phyloP scores from a whole-genome alignment of 2,797 vertebrate species.

The Sitta carolinensis region DNA sequence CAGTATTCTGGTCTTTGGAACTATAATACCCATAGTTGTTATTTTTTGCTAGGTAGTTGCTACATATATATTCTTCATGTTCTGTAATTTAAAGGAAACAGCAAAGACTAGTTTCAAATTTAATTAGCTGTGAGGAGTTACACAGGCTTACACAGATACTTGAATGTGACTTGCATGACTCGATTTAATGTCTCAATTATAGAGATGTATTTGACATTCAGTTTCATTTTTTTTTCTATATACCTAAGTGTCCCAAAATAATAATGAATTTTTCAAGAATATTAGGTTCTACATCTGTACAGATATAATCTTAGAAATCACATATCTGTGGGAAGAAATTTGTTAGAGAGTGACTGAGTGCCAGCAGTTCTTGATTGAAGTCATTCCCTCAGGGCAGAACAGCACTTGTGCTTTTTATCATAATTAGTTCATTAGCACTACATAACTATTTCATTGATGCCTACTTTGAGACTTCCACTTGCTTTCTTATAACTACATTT shows the following conservation, averaged over 20 bases:
- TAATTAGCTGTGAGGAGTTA: neutral
- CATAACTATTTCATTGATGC: neutral
- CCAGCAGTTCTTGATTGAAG: neutral
- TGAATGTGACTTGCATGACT: neutral
- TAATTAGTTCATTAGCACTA: neutral
- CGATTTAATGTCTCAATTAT: neutral
- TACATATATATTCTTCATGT: neutral
- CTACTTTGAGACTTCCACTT: neutral
- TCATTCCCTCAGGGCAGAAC: neutral
- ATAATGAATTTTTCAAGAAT: neutral
- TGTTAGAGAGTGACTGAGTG: neutral
- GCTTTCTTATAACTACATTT: neutral
- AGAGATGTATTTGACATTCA: neutral
- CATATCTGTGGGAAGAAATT: neutral
- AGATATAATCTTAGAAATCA: constrained; percentile 23
- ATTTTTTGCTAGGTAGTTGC: neutral
- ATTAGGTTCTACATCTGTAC: neutral
- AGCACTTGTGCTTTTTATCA: neutral
- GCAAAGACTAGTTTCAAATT: neutral
- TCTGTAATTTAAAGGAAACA: neutral
- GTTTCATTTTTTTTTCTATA: neutral
- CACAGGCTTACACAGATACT: neutral
- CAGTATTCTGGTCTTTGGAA: neutral
- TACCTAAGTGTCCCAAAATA: neutral
- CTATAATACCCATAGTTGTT: neutral